These are phyloP conservation scores for Spinibarbus caldwelli DNA, from an alignment of 2,797 vertebrate species.

Conservation along the genomic window DNA sequence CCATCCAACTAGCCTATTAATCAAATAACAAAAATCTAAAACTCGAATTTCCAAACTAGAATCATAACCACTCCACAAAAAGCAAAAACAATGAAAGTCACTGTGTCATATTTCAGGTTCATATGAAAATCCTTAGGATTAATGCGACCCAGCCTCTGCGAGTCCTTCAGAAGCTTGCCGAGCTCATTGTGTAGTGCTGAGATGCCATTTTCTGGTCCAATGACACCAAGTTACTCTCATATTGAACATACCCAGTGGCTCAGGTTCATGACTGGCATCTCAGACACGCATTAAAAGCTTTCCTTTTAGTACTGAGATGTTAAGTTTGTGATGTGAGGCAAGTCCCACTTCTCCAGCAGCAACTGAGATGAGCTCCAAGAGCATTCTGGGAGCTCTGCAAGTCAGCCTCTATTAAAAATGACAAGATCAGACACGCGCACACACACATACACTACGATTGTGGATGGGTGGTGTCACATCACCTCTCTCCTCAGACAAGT, in stretches of 20 bases:
- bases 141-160: neutral
- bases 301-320: slow-evolving; percentile 57
- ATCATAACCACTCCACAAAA: neutral
- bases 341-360: slow-evolving; percentile 65
- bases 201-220: slow-evolving; percentile 48
- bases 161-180: slow-evolving; percentile 7
- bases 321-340: slow-evolving; percentile 66
- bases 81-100: neutral
- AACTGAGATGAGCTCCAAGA: slow-evolving; percentile 52
- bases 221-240: slow-evolving; percentile 56
- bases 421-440: slow-evolving; percentile 60
- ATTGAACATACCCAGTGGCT: slow-evolving; percentile 61
- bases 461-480: slow-evolving; percentile 72
- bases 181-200: slow-evolving; percentile 9
- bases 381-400: slow-evolving; percentile 63
- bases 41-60: neutral
- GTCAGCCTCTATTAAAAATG: slow-evolving; percentile 74
- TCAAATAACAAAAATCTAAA: slow-evolving; percentile 6
- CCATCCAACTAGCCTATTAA: neutral
- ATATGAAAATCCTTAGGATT: neutral
- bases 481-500: slow-evolving; percentile 72
- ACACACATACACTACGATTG: slow-evolving; percentile 42
- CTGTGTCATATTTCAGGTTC: slow-evolving; percentile 6
- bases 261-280: slow-evolving; percentile 58
- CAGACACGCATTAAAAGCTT: slow-evolving; percentile 67